A percentile compares a stretch with the other conserved stretches of the same genome.
phyloP scores from a whole-genome alignment of 2,888 invertebrate genomes.

The Candidula unifasciata region DNA sequence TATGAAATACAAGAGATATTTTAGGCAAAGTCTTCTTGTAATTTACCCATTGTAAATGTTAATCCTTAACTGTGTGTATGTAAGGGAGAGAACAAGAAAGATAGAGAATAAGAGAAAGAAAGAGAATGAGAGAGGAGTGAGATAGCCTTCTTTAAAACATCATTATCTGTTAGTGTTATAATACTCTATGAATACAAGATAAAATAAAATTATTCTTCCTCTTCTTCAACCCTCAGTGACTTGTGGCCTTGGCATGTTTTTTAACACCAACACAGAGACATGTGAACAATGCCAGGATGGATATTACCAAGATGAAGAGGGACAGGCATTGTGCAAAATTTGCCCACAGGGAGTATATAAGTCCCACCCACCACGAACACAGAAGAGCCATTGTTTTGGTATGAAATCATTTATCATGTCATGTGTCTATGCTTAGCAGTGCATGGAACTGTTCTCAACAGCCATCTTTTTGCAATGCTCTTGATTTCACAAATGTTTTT shows the following conservation, averaged over 20 bases:
- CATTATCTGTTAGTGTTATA: no score
- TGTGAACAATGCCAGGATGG: slow-evolving; percentile 47
- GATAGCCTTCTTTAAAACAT: no score
- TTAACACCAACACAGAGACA: background rate
- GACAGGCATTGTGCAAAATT: slow-evolving; percentile 33
- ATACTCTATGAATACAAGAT: no score
- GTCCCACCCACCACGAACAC: slow-evolving; percentile 23
- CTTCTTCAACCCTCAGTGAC: slow-evolving; percentile 21
- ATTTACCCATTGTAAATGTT: no score
- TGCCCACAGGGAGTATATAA: slow-evolving; percentile 5
- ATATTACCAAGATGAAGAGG: slow-evolving; percentile 39
- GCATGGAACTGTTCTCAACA: background rate
- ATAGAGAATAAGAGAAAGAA: no score
- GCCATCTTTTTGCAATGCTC: background rate
- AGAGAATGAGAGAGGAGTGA: no score
- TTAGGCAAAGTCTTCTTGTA: no score
- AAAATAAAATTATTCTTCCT: no score
- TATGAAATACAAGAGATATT: no score
- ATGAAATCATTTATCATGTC: background rate
- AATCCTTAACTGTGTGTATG: no score
- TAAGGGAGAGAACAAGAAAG: no score
- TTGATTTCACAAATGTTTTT: no score
- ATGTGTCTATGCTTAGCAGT: background rate
- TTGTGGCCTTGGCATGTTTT: slow-evolving; percentile 46
- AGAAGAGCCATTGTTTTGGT: slow-evolving; percentile 35